These are phyloP conservation scores for Nothoprocta perdicaria DNA, from an alignment of 2,113 vertebrate species.

Conservation along the genomic window DNA sequence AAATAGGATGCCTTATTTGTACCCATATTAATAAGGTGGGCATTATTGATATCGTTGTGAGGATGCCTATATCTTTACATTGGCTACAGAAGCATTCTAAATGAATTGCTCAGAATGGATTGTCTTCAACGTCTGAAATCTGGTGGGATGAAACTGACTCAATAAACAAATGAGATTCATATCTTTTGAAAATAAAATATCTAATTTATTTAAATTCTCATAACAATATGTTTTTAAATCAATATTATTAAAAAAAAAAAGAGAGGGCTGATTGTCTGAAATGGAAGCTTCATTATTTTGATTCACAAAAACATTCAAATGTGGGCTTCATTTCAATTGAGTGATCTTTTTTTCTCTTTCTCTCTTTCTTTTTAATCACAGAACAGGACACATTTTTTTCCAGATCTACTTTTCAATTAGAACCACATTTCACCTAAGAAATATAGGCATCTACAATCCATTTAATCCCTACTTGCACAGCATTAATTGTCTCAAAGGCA, in stretches of 20 bases:
- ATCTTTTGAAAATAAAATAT: not conserved
- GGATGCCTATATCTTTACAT: not conserved
- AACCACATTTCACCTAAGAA: not conserved
- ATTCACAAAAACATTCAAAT: not conserved
- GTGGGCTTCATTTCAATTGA: not conserved
- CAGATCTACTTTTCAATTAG: not conserved
- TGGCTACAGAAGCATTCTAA: not conserved
- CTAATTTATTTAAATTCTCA: not conserved
- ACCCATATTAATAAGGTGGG: not conserved
- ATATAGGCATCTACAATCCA: not conserved
- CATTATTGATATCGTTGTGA: not conserved
- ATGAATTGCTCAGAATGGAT: not conserved
- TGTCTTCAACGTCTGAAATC: not conserved
- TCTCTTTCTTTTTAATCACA: not conserved
- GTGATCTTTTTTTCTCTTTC: not conserved
- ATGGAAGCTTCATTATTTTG: not conserved
- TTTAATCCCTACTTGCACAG: slow-evolving; percentile 5
- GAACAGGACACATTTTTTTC: not conserved
- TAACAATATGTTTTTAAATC: not conserved
- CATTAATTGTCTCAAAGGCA: not conserved
- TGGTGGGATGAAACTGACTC: not conserved
- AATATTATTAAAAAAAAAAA: not conserved
- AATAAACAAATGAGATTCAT: not conserved
- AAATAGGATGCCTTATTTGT: not conserved
- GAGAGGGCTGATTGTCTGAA: not conserved